phyloP scores from a whole-genome alignment of 2,797 vertebrate genomes.

The Pristis pectinata region DNA sequence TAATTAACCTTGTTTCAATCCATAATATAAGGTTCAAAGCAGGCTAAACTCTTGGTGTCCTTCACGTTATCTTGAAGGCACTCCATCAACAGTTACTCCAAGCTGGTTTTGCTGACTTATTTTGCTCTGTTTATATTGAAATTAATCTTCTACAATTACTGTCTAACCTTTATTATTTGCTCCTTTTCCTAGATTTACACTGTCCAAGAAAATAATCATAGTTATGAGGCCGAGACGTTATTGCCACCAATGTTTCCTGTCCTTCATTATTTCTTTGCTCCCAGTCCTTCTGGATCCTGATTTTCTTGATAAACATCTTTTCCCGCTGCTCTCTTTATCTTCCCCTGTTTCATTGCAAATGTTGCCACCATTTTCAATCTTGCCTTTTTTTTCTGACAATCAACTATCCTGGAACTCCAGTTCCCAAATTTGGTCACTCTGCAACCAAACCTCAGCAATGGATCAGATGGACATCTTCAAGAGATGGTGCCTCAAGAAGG shows the following conservation, averaged over 20 bases:
- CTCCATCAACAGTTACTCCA: too few relatives aligned
- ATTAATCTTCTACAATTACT: too few relatives aligned
- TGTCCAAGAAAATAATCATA: not conserved
- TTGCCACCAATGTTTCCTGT: not conserved
- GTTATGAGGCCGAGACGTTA: not conserved
- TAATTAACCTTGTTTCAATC: too few relatives aligned
- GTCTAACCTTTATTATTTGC: too few relatives aligned
- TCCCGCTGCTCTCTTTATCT: not conserved
- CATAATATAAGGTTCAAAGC: too few relatives aligned
- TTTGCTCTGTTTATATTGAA: too few relatives aligned
- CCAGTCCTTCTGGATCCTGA: not conserved
- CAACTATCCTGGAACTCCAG: not conserved
- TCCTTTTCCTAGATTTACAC: too few relatives aligned
- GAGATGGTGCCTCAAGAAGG: too few relatives aligned
- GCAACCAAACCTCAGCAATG: not conserved
- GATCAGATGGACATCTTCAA: too few relatives aligned
- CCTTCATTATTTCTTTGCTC: not conserved
- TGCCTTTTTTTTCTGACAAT: not conserved
- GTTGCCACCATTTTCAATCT: not conserved
- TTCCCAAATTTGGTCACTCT: not conserved
- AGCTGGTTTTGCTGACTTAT: too few relatives aligned
- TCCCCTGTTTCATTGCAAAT: not conserved
- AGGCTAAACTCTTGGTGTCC: too few relatives aligned
- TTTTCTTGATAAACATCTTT: not conserved
- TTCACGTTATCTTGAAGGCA: too few relatives aligned